phyloP scores from a whole-genome alignment of 2,797 vertebrate species.

The Chiloscyllium punctatum region DNA sequence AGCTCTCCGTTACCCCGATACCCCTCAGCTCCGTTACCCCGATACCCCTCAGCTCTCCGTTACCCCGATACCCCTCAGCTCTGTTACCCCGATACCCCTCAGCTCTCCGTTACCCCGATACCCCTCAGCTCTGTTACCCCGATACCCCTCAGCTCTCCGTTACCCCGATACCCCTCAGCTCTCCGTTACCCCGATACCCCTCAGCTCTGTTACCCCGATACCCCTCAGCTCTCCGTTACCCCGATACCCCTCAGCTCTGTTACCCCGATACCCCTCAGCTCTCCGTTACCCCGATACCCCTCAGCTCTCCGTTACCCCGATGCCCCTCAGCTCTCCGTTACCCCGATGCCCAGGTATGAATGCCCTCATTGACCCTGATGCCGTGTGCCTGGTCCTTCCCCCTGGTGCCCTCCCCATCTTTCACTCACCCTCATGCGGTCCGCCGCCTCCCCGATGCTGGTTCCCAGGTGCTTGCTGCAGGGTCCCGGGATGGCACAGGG shows the following conservation, averaged over 20 bases:
- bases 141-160: background rate
- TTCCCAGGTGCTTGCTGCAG: background rate
- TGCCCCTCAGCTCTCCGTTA: background rate
- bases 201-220: background rate
- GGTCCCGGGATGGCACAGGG: slow-evolving; percentile 30
- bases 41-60: background rate
- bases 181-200: background rate
- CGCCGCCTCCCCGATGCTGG: background rate
- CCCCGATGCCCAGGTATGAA: background rate
- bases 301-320: background rate
- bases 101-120: background rate
- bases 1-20: too few species aligned
- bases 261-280: background rate
- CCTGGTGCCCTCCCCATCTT: background rate
- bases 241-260: background rate
- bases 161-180: background rate
- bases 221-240: background rate
- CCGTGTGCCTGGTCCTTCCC: too few species aligned
- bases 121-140: too few species aligned
- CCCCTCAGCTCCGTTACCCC: background rate
- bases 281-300: background rate
- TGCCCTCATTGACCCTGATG: background rate
- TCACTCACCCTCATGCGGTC: slow-evolving; percentile 25
- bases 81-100: background rate
- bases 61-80: background rate